Percentiles rank a stretch among this genome's conserved stretches.
These are phyloP conservation scores for Bhutanitis thaidina DNA, from an alignment of 2,888 invertebrate genomes.

Conservation along the genomic window DNA sequence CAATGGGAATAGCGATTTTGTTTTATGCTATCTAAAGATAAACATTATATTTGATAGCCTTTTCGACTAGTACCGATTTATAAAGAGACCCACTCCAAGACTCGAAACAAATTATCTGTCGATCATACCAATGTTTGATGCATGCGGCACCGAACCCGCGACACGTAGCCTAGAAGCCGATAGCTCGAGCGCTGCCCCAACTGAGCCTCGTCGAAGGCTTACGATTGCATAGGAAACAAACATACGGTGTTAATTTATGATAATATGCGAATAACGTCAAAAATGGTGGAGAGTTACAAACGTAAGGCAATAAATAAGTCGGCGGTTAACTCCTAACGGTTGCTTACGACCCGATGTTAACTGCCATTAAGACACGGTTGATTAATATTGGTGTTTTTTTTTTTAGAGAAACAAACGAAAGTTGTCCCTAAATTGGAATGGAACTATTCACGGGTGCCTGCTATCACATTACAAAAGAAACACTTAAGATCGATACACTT, in stretches of 20 bases:
- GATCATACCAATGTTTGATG: too few species aligned
- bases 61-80: too few species aligned
- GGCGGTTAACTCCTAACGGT: background rate
- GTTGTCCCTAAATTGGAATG: background rate
- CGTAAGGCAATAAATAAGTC: background rate
- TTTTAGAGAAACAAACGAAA: background rate
- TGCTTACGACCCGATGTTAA: background rate
- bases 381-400: background rate
- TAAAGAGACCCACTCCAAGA: too few species aligned
- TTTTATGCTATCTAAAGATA: too few species aligned
- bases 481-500: background rate
- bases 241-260: background rate
- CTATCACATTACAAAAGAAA: background rate
- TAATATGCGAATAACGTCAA: background rate
- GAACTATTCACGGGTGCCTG: background rate
- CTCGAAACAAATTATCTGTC: too few species aligned
- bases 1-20: too few species aligned
- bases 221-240: too few species aligned
- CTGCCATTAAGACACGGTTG: background rate
- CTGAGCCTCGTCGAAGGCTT: too few species aligned
- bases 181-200: too few species aligned
- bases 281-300: background rate
- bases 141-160: too few species aligned
- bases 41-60: too few species aligned
- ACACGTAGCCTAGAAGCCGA: too few species aligned